Evolutionary conservation across 92 coral and sea anemone genomes (phyloP).

Genomic region (Parazoanthus darwini): DNA sequence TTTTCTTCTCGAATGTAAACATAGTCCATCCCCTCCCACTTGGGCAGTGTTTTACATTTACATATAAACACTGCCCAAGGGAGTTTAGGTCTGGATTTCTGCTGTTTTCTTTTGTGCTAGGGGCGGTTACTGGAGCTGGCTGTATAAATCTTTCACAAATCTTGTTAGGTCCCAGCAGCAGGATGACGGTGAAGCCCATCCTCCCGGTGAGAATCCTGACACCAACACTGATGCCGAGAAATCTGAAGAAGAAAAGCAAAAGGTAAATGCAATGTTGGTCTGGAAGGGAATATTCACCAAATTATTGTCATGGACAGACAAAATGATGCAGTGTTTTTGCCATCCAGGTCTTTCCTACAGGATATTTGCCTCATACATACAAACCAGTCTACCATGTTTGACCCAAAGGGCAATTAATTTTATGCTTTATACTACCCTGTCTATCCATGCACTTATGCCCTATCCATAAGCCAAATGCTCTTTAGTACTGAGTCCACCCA

Average conservation of each 20-base stretch:
- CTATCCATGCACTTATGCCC: neutral
- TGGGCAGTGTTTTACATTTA: neutral
- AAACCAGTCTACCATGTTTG: neutral
- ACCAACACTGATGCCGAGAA: constrained; percentile 49
- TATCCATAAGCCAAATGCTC: too few species aligned
- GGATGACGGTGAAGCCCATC: constrained; percentile 52
- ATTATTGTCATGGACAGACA: too few species aligned
- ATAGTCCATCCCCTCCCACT: neutral
- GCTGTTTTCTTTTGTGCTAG: constrained; percentile 39
- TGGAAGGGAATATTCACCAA: too few species aligned
- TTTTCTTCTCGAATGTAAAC: neutral
- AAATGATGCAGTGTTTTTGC: too few species aligned
- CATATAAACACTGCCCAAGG: neutral
- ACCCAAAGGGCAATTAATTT: neutral
- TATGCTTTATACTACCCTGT: too few species aligned
- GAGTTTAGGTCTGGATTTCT: constrained; percentile 39
- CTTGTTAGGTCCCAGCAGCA: constrained; percentile 45
- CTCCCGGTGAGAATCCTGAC: constrained; percentile 70
- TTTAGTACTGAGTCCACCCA: neutral
- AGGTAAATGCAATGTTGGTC: constrained; percentile 27
- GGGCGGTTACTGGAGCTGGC: constrained; percentile 51
- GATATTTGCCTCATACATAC: neutral
- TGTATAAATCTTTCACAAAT: constrained; percentile 47
- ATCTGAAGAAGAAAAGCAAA: constrained; percentile 61
- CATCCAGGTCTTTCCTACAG: too few species aligned